These are phyloP conservation scores for Busseola fusca DNA, from an alignment of 2,888 invertebrate species.

Conservation along the genomic window DNA sequence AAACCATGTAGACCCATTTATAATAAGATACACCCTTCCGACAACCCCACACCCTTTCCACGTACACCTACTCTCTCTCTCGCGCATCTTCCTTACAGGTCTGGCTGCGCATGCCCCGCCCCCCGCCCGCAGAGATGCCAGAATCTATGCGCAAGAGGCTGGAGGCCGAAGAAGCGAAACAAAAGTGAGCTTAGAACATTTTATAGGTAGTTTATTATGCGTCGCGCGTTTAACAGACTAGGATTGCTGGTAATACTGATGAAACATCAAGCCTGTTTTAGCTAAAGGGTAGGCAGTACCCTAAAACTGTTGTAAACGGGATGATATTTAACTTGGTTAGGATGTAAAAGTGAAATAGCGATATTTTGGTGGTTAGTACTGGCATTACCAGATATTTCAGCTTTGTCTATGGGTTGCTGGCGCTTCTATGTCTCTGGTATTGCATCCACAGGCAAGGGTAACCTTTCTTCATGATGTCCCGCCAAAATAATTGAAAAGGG, in stretches of 20 bases:
- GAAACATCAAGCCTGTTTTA: neutral
- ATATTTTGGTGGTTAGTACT: neutral
- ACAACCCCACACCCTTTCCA: rapidly evolving
- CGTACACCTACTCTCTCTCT: neutral
- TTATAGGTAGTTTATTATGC: constrained; percentile 48
- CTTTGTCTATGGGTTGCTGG: neutral
- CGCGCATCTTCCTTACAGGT: constrained; percentile 77
- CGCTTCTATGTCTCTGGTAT: neutral
- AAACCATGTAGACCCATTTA: constrained; percentile 71
- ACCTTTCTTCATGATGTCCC: neutral
- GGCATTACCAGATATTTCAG: neutral
- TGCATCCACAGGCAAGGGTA: neutral
- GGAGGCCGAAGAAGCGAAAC: constrained; percentile 81
- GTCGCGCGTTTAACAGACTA: constrained; percentile 51
- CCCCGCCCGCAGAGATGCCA: constrained; percentile 99
- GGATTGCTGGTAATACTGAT: constrained; percentile 26
- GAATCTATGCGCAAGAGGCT: constrained; percentile 95
- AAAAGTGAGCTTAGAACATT: constrained; percentile 72
- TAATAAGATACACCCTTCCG: constrained; percentile 66
- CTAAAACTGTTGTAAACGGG: neutral
- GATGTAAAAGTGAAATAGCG: too few relatives aligned
- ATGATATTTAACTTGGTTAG: neutral
- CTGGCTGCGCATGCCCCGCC: constrained; percentile 95
- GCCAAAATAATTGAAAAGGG: neutral
- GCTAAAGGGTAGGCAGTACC: constrained; percentile 4